These are phyloP conservation scores for Tenthredo scrophulariae DNA, from an alignment of 2,888 invertebrate species.

Conservation along the genomic window DNA sequence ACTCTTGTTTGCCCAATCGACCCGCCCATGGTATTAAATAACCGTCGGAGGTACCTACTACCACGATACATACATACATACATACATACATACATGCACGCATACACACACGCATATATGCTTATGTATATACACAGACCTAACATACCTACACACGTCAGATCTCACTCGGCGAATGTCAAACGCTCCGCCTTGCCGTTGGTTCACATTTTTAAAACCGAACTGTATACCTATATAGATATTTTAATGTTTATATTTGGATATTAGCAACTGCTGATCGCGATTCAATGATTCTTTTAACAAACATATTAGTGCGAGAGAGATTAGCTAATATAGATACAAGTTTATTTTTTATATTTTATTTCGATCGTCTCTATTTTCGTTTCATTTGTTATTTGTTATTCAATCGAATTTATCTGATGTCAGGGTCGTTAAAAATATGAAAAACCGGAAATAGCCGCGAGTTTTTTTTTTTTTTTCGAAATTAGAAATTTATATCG, in stretches of 20 bases:
- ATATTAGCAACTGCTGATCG: neutral
- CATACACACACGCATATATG: neutral
- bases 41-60: slow-evolving; percentile 42
- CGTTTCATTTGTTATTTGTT: neutral
- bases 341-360: neutral
- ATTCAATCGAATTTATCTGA: neutral
- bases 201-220: neutral
- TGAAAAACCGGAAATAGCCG: neutral
- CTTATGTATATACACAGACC: neutral
- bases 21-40: slow-evolving; percentile 61
- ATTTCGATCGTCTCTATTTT: neutral
- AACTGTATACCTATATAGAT: neutral
- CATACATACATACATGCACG: neutral
- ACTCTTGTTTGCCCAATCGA: slow-evolving; percentile 71
- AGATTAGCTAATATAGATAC: neutral
- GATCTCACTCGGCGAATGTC: slow-evolving; percentile 39
- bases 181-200: neutral
- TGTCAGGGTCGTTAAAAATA: neutral
- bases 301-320: neutral
- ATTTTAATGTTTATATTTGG: neutral
- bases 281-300: neutral
- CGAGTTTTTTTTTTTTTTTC: neutral
- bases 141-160: neutral
- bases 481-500: neutral
- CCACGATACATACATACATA: slow-evolving; percentile 2